These are phyloP conservation scores for Coccyzus lansbergi DNA, from an alignment of 2,797 vertebrate genomes.

Conservation along the genomic window DNA sequence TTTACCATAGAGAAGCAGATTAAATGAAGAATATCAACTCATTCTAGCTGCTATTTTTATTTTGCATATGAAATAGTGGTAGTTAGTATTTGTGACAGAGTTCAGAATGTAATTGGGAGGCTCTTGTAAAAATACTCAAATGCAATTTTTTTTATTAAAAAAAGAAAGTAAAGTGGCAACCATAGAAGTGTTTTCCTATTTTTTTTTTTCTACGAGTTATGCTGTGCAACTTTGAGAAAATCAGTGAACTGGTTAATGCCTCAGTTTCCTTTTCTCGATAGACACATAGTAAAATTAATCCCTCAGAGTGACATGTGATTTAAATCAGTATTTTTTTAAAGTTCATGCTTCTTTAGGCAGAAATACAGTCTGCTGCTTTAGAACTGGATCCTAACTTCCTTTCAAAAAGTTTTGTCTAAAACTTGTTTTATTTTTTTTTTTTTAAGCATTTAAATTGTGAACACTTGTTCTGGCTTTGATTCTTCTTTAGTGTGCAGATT, in stretches of 20 bases:
- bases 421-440: neutral
- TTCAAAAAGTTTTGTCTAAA: neutral
- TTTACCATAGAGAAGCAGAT: neutral
- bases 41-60: neutral
- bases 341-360: neutral
- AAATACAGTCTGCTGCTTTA: neutral
- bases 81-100: neutral
- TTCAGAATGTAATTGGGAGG: neutral
- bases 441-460: neutral
- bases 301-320: accelerated
- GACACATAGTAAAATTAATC: accelerated
- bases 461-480: neutral
- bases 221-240: neutral
- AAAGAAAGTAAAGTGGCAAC: neutral
- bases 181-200: neutral
- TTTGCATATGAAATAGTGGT: accelerated
- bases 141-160: neutral
- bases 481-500: neutral
- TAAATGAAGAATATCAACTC: neutral
- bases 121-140: neutral
- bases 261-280: neutral
- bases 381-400: neutral
- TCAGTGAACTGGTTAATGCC: neutral
- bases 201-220: neutral
- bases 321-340: neutral